Conservation (phyloP, 2,113 vertebrate genomes). For the Pygoscelis antarcticus region DNA sequence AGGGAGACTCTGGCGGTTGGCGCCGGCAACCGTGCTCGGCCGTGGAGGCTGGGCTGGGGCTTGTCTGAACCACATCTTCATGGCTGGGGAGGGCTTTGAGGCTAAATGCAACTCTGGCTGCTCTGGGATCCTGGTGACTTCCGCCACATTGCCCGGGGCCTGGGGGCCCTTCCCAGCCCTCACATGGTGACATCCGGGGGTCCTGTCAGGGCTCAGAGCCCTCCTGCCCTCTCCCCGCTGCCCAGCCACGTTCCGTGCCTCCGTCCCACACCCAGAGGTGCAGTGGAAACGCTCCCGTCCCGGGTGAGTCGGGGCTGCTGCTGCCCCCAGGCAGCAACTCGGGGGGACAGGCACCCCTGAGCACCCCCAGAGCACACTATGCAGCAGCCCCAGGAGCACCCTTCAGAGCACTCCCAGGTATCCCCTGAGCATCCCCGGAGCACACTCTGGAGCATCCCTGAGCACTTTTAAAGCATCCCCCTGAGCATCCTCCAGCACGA, state of each 20-base stretch:
- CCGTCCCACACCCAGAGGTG: neutral
- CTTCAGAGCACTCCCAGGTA: too few species aligned
- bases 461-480: neutral
- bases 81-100: neutral
- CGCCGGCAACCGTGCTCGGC: neutral
- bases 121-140: neutral
- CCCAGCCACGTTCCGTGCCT: neutral
- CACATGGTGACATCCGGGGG: neutral
- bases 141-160: neutral
- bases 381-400: neutral
- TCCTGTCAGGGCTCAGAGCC: neutral
- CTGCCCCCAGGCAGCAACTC: neutral
- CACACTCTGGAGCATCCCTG: too few species aligned
- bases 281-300: neutral
- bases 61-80: neutral
- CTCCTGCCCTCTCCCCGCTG: neutral
- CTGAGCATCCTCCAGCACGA: neutral
- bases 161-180: neutral
- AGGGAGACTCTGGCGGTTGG: neutral
- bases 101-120: neutral
- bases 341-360: neutral
- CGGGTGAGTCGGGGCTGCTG: neutral
- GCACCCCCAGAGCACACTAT: neutral
- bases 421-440: neutral
- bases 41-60: neutral